Base-by-base conservation (phyloP, 2,797 vertebrate genomes). In the Parambassis ranga region DNA sequence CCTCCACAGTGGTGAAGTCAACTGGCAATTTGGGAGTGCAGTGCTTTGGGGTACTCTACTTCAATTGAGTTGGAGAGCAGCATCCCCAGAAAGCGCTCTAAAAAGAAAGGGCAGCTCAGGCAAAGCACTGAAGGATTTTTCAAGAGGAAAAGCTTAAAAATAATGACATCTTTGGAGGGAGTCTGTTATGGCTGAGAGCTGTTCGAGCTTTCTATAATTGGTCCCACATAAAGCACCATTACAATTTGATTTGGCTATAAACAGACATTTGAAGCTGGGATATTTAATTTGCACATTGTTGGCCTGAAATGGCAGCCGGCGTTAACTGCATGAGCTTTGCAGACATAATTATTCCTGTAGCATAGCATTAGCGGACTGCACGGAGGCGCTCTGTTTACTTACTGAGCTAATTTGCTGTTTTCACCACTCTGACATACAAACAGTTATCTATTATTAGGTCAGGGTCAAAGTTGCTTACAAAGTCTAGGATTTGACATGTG, bases 81-180 rank as follows among this genome's bases (percentile, higher is more conserved):
- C 41, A 46, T 64, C 63, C 49, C 33, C 32, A 63, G 35, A 75
- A 87, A 74, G 62, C 50, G 47, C 55, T 85, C 36, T 33, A 15
- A 73, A 72, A 76, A 46, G 50, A 67, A 65, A 56, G 60, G 48
- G 60, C 68, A 77, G 77, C 55, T 65, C 39, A 77, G 66, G 72
- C 69, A 63, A 77, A 70, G 46, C 70, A 69, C 49, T 60, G 52
- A 57, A 56, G 64, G 46, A 65, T 56, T 48, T 71, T 74, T 77
- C 14, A 63, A 80, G 72, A 82, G 72, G 52, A 74, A 75, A 71
- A 65, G 71, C 72, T 82, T 75, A 57, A 72, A 83, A 80, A 83
- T 79, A 79, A 87, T 75, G 77, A 85, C 76, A 79, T 81, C 75
- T 81, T 83, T 71, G 48, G 56, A 83, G 50, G 43, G 27, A 79